These are phyloP conservation scores for Macropus fuliginosus DNA, from an alignment of 2,797 vertebrate species.

Conservation along the genomic window DNA sequence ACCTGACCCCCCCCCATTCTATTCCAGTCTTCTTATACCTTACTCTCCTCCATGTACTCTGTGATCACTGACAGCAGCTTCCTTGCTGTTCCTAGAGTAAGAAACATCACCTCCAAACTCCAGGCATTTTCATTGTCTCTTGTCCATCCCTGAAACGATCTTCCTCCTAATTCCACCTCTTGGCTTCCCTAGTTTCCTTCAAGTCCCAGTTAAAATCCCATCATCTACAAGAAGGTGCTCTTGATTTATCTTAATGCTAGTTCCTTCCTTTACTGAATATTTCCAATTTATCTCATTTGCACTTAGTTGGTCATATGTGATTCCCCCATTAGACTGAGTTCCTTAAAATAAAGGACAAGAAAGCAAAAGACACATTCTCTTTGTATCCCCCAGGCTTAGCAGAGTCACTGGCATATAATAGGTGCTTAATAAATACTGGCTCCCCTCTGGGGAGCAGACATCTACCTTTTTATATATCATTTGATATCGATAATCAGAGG, in stretches of 20 bases:
- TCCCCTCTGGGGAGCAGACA: not conserved
- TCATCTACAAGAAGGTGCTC: not conserved
- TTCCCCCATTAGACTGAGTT: not conserved
- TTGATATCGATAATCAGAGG: not conserved
- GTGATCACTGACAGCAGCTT: not conserved
- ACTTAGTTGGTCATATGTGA: not conserved
- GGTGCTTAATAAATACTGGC: not conserved
- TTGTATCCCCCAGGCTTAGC: not conserved
- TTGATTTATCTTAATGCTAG: not conserved
- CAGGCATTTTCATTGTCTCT: not conserved
- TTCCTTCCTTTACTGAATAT: not conserved
- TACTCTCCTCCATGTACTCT: not conserved
- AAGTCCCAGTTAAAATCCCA: not conserved
- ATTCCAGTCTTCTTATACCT: not conserved
- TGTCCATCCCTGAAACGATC: not conserved
- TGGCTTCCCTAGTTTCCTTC: not conserved
- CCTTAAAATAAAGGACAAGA: not conserved
- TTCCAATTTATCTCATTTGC: not conserved
- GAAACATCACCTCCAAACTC: not conserved
- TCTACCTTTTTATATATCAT: not conserved
- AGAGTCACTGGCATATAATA: not conserved
- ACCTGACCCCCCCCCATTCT: not conserved
- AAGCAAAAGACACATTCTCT: not conserved
- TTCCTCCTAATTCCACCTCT: not conserved
- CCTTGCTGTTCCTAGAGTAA: not conserved